phyloP scores from a whole-genome alignment of 2,113 vertebrate species.

The Ceratotherium simum region DNA sequence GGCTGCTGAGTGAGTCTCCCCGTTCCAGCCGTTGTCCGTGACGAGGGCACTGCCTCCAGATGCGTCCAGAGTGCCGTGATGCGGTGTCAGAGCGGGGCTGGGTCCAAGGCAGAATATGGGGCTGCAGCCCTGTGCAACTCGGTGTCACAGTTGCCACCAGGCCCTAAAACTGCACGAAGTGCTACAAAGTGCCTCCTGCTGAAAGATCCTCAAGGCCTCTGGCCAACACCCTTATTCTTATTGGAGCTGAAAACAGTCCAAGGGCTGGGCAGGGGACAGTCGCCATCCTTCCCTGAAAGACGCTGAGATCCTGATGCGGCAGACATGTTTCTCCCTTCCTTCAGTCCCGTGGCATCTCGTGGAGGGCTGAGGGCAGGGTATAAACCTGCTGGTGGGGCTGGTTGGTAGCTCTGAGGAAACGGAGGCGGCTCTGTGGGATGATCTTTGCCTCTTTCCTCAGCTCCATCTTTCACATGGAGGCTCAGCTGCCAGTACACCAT shows the following conservation, averaged over 20 bases:
- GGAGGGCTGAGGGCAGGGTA: neutral
- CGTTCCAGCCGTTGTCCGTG: neutral
- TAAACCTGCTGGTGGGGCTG: neutral
- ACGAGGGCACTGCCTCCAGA: neutral
- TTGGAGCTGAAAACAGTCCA: neutral
- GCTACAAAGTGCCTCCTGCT: neutral
- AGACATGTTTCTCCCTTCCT: neutral
- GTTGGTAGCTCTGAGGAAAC: neutral
- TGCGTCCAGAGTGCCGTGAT: neutral
- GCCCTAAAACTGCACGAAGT: neutral
- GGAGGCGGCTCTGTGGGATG: neutral
- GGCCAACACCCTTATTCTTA: neutral
- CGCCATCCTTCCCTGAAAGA: neutral
- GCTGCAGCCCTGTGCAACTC: neutral
- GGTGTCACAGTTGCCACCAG: neutral
- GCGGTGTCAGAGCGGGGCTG: neutral
- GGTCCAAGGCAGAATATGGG: neutral
- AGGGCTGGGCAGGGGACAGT: neutral
- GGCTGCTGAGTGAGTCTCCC: neutral
- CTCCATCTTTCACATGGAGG: neutral
- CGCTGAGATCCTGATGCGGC: neutral
- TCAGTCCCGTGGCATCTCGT: fast-evolving
- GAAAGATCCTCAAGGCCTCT: neutral
- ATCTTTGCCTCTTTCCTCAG: neutral
- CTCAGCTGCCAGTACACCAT: fast-evolving